phyloP scores from a whole-genome alignment of 2,113 vertebrate species.

The Entomyzon cyanotis region DNA sequence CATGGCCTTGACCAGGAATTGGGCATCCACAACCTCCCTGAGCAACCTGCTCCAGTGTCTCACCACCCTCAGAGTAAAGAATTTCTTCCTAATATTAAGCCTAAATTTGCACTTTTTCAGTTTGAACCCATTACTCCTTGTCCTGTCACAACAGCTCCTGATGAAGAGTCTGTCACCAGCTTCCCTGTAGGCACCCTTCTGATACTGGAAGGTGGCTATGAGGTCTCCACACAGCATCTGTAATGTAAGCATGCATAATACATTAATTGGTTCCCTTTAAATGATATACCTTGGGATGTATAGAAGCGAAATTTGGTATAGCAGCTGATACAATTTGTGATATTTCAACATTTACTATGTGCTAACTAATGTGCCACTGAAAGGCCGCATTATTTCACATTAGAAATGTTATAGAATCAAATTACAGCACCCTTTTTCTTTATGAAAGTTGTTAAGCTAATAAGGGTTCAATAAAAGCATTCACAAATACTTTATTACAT shows the following conservation, averaged over 20 bases:
- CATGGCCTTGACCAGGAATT: not conserved
- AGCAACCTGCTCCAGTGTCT: not conserved
- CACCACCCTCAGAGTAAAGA: not conserved
- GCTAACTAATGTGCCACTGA: not conserved
- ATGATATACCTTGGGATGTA: not conserved
- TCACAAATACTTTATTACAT: not conserved
- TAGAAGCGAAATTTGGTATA: not conserved
- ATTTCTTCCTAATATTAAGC: not conserved
- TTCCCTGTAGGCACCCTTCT: not conserved
- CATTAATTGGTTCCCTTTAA: not conserved
- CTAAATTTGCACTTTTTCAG: fast-evolving
- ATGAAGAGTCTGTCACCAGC: not conserved
- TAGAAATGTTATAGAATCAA: not conserved
- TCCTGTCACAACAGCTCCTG: not conserved
- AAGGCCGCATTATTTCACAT: not conserved
- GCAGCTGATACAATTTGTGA: not conserved
- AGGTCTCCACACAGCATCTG: not conserved
- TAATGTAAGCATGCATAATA: not conserved
- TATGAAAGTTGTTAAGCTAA: not conserved
- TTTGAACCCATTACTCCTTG: not conserved
- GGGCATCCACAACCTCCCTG: fast-evolving
- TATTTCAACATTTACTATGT: not conserved
- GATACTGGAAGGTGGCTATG: not conserved
- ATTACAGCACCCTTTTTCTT: not conserved
- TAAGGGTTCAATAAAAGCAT: not conserved